A percentile compares a stretch with the other conserved stretches of the same genome.
Conservation (phyloP, 2,797 vertebrate species). For the Micropoecilia bifurca region DNA sequence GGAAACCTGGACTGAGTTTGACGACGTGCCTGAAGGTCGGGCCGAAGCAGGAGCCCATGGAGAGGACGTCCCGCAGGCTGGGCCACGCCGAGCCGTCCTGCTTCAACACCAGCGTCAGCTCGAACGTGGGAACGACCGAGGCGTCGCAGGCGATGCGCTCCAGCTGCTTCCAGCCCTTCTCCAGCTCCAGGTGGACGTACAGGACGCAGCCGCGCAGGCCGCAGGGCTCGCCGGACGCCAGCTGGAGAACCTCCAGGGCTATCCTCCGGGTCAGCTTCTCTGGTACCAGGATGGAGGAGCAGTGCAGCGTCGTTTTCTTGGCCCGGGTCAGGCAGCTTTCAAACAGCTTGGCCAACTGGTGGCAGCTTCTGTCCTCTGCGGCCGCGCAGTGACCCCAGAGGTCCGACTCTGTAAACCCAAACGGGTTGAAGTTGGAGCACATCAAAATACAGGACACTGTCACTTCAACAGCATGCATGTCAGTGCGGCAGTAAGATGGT, state of each 20-base stretch:
- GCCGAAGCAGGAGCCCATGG: conserved; percentile 85
- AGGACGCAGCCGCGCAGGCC: conserved; percentile 88
- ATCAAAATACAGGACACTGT: neutral
- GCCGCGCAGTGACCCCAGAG: conserved; percentile 85
- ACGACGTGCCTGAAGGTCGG: conserved; percentile 80
- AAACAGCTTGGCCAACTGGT: conserved; percentile 84
- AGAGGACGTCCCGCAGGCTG: conserved; percentile 86
- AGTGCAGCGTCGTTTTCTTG: conserved; percentile 87
- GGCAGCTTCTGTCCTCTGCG: conserved; percentile 84
- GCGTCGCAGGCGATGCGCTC: conserved; percentile 85
- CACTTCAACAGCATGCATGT: neutral
- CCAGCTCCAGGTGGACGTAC: conserved; percentile 85
- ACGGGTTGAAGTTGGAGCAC: neutral
- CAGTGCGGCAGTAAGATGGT: neutral
- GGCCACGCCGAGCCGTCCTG: conserved; percentile 87
- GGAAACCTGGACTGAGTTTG: conserved; percentile 88
- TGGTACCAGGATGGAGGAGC: conserved; percentile 87
- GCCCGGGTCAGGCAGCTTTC: conserved; percentile 87
- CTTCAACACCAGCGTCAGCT: conserved; percentile 90
- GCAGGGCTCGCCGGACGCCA: conserved; percentile 87
- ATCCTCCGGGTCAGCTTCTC: conserved; percentile 85
- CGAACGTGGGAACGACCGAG: conserved; percentile 88
- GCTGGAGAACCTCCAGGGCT: conserved; percentile 84
- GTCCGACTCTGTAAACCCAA: conserved; percentile 79
- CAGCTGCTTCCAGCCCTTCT: conserved; percentile 84